Evolutionary conservation across 2,888 invertebrate species (phyloP).

Genomic region (Agrotis puta): DNA sequence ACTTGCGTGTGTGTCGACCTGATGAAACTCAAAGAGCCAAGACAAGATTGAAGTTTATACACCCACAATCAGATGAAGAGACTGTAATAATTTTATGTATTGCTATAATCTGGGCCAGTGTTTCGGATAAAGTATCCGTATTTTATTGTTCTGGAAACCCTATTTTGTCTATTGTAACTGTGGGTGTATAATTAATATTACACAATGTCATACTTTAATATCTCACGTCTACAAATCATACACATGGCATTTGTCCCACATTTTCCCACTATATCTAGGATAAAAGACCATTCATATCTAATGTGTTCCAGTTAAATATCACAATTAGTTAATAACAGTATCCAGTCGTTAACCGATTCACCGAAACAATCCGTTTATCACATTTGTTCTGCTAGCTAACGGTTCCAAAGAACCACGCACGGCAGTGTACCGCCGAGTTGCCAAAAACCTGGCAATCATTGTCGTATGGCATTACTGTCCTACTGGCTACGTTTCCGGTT

Average conservation of each 20-base stretch:
- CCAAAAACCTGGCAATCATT: conserved; percentile 41
- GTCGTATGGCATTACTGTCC: conserved; percentile 31
- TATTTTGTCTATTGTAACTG: too few species aligned
- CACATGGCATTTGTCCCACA: background rate
- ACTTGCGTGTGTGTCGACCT: conserved; percentile 4
- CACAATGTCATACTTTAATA: background rate
- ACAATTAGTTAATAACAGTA: conserved; percentile 34
- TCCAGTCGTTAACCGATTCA: conserved; percentile 32
- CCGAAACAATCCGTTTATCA: conserved; percentile 29
- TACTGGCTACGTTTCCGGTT: conserved; percentile 46
- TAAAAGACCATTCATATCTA: background rate
- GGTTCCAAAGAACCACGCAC: conserved; percentile 22
- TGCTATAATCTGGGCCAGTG: background rate
- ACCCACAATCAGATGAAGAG: background rate
- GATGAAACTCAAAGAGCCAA: background rate
- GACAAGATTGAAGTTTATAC: background rate
- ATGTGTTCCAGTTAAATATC: background rate
- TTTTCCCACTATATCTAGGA: background rate
- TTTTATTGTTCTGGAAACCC: too few species aligned
- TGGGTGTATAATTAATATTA: too few species aligned
- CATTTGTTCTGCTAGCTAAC: conserved; percentile 36
- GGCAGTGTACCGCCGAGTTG: conserved; percentile 34
- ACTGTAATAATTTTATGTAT: background rate
- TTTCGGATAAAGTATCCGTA: background rate
- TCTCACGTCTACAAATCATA: background rate